A percentile compares a stretch with the other conserved stretches of the same genome.
phyloP scores from a whole-genome alignment of 2,888 invertebrate genomes.

The Torymus aiolomorphi region DNA sequence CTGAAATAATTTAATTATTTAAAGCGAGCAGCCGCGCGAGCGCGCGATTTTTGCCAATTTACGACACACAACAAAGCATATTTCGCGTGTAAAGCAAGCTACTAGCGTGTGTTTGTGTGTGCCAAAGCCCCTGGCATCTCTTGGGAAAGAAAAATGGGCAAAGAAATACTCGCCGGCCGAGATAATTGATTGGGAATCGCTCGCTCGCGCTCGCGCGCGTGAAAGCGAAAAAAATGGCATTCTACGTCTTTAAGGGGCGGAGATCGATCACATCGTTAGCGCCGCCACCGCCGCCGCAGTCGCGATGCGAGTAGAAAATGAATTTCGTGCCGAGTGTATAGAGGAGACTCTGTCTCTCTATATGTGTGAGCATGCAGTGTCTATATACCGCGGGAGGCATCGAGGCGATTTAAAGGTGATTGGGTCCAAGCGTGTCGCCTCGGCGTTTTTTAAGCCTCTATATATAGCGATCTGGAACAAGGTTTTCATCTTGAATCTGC shows the following conservation, averaged over 20 bases:
- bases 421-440: conserved; percentile 48
- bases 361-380: neutral
- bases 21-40: neutral
- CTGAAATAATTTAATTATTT: neutral
- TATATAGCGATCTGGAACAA: conserved; percentile 70
- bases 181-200: conserved; percentile 55
- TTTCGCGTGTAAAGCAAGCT: neutral
- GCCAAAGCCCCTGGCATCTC: conserved; percentile 19
- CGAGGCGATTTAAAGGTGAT: conserved; percentile 49
- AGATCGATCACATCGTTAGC: conserved; percentile 64
- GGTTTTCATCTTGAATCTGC: conserved; percentile 66
- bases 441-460: conserved; percentile 60
- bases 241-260: conserved; percentile 53
- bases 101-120: neutral
- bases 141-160: conserved; percentile 30
- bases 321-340: conserved; percentile 59
- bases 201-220: conserved; percentile 14
- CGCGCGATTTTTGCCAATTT: neutral
- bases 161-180: conserved; percentile 13
- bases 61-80: no score
- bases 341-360: no score
- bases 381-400: conserved; percentile 34
- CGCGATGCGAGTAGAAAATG: conserved; percentile 62
- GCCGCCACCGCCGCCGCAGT: neutral
- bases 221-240: conserved; percentile 39